Evolutionary conservation across 1,140 invertebrate species (phyloP).

Genomic region (Drosophila quadrilineata): DNA sequence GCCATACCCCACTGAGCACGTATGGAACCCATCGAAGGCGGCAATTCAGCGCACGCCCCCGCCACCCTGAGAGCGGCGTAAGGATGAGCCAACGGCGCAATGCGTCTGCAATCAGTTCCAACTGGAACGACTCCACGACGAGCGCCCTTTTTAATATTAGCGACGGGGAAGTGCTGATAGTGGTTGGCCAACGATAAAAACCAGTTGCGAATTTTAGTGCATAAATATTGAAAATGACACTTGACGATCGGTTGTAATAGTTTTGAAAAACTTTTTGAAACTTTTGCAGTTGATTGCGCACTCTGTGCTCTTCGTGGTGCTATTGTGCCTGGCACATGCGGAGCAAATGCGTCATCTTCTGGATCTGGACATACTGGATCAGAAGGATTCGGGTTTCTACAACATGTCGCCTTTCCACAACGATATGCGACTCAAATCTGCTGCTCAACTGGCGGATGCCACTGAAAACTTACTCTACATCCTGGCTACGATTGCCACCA

Average conservation of each 20-base stretch:
- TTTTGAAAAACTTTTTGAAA: background rate
- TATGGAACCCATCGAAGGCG: slow-evolving; percentile 44
- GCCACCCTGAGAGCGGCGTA: slow-evolving; percentile 8
- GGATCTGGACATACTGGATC: slow-evolving; percentile 74
- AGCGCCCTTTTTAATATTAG: slow-evolving; percentile 61
- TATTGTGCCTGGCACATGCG: slow-evolving; percentile 72
- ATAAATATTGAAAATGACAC: background rate
- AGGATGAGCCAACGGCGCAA: slow-evolving; percentile 55
- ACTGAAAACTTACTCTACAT: slow-evolving; percentile 69
- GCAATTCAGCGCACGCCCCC: slow-evolving; percentile 59
- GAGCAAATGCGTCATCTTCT: slow-evolving; percentile 73
- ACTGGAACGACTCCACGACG: slow-evolving; percentile 49
- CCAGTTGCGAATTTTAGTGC: slow-evolving; percentile 50
- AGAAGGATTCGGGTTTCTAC: slow-evolving; percentile 75
- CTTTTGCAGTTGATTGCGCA: slow-evolving; percentile 64
- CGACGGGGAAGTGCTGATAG: fast-evolving
- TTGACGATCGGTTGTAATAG: background rate
- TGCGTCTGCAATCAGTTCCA: slow-evolving; percentile 57
- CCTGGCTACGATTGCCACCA: slow-evolving; percentile 42
- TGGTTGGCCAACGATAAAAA: slow-evolving; percentile 1
- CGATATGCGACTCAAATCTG: slow-evolving; percentile 63
- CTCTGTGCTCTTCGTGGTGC: slow-evolving; percentile 67
- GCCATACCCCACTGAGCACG: slow-evolving; percentile 78
- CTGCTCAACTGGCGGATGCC: slow-evolving; percentile 65
- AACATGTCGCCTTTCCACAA: slow-evolving; percentile 71